Conservation (phyloP, 2,113 vertebrate species). For the Zosterops japonicus region DNA sequence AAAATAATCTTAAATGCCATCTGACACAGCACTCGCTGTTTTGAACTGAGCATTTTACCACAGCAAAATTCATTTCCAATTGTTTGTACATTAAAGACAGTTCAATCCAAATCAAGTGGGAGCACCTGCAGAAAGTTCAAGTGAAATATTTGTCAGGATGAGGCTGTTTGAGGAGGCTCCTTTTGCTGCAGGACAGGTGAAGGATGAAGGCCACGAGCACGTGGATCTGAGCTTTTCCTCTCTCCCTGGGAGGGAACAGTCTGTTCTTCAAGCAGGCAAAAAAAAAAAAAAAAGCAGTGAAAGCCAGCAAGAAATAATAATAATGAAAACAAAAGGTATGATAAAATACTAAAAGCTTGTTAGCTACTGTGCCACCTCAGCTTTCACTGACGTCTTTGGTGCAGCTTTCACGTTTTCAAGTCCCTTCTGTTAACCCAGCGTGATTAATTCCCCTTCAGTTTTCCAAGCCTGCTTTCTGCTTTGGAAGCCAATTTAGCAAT, state of each 20-base stretch:
- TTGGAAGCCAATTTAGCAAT: conserved; percentile 63
- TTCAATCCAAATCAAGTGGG: background rate
- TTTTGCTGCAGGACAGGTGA: background rate
- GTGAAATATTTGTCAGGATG: background rate
- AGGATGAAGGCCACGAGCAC: background rate
- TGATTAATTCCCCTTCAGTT: conserved; percentile 59
- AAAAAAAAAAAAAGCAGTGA: background rate
- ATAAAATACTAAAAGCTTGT: conserved; percentile 5
- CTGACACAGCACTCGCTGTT: background rate
- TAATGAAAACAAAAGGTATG: background rate
- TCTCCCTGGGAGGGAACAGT: background rate
- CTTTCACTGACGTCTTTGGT: background rate
- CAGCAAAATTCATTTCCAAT: background rate
- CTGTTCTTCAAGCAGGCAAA: background rate
- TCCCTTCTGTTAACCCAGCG: background rate
- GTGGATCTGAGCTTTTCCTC: background rate
- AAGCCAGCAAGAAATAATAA: background rate
- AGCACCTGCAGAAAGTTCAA: background rate
- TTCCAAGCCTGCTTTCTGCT: conserved; percentile 52
- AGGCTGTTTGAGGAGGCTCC: background rate
- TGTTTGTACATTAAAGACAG: background rate
- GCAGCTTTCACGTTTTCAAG: background rate
- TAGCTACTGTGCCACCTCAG: background rate
- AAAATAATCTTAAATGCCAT: background rate
- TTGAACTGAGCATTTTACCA: background rate